Base-by-base conservation (phyloP, 2,888 invertebrate genomes). In the Emmelina monodactyla region DNA sequence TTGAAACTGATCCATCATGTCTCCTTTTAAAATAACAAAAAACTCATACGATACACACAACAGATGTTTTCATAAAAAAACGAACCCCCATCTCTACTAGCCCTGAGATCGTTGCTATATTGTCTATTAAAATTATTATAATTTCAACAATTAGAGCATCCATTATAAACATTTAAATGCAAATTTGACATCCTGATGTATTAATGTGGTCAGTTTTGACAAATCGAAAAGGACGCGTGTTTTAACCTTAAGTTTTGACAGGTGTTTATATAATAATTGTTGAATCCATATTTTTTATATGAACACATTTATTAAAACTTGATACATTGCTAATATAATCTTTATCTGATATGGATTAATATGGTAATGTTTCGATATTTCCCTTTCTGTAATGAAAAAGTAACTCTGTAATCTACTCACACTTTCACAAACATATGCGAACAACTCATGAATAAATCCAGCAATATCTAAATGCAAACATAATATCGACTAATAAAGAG, bases 1-100 rank as follows among this genome's bases (percentile, higher is more conserved):
- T 79, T 78, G 78, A 78, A 78, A 78, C 79, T 78, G 76, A 79
- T 79, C 78, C 75, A 78, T 79, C 79, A 78, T 75, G 75, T 76
- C 76, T 73, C 71, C 65, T 75, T 78, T 73, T 73, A 66, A 73
- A 75, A 76, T 69, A 70, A 76, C 72, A 73, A 72, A 76, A 68
- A 73, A 72, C 68, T 67, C 63, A 63, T 65, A 63, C 58, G 62
- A 62, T 60, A 54, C 61, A 68, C 65, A 70, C 70, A 79, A 79
- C 79, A 79, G 79, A 78, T 79, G 79, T 70, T 73, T 71, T 62
- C 46, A 56, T 67, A 73, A 75, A 76, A 78, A 71, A 49, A 55
- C 53, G 55, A 14, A 12, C 25, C 64, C 68, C 75, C 76, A 64
- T 49, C 59, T 60, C 66, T 55, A n/a, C n/a, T n/a, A n/a, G 59